Evolutionary conservation across 2,888 invertebrate species (phyloP), one percentile per base, ranked within the genome.

Genomic region (Nesidiocoris tenuis): DNA sequence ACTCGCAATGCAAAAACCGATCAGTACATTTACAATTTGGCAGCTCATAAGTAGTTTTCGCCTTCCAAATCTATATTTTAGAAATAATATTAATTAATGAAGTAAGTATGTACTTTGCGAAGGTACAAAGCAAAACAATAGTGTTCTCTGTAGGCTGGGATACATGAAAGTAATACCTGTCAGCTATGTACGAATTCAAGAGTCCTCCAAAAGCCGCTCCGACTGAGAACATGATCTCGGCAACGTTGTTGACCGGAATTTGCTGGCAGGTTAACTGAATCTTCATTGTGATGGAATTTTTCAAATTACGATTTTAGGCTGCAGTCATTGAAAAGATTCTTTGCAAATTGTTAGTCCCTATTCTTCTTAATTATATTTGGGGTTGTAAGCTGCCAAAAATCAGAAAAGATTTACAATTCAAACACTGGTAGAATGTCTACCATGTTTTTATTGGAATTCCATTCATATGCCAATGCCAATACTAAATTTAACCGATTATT

Each of bases 11-110:
- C 63, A 1, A n/a, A 76, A 77, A 21, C 77, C 75, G 17, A 72
- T 61, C 12, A 77, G 3, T 0, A 75, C 77, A n/a, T 66, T 59
- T 16, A 65, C 22, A 18, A 68, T 54, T 25, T 76, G 77, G 2
- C 71, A 71, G 17, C 24, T 24, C 65, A 77, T 75, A 12, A 77
- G 56, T 5, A 77, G 61, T 22, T 77, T 77, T 23, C 68, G 56
- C 18, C 77, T 70, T 65, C 77, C 77, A 16, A 68, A 65, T 66
- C 77, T 77, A 17, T 22, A 71, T 59, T 59, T 59, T 17, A 59
- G n/a, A n/a, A 17, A 54, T 12, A 54, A 7, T 54, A 12, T 61
- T 9, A 61, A 17, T 7, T 12, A 7, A 18, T 61, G 17, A 12
- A 22, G 25, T 12, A 71, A 59, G 22, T 19, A 71, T 54, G 7